Conservation (phyloP, 2,888 invertebrate species). For the Autographa gamma region DNA sequence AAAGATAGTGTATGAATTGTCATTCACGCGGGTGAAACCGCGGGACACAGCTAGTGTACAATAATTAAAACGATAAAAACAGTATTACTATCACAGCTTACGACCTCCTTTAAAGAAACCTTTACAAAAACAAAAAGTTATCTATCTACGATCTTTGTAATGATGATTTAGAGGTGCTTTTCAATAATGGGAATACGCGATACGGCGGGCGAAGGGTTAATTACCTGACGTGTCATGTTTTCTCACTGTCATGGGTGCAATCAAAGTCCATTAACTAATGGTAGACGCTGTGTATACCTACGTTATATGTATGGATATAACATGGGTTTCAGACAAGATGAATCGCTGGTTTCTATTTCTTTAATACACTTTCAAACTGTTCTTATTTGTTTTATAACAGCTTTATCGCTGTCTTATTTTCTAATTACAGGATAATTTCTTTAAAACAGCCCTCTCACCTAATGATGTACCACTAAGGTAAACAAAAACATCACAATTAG, state of each 20-base stretch:
- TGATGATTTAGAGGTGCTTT: constrained; percentile 47
- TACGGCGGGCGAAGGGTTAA: constrained; percentile 39
- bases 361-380: neutral
- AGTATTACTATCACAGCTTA: no score
- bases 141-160: constrained; percentile 49
- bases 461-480: no score
- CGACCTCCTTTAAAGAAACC: neutral
- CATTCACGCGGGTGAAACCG: no score
- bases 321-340: constrained; percentile 17
- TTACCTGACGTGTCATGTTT: constrained; percentile 45
- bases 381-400: neutral
- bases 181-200: constrained; percentile 49
- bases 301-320: constrained; percentile 15
- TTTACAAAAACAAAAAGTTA: constrained; percentile 27
- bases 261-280: constrained; percentile 73
- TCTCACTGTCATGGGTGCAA: constrained; percentile 62
- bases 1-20: no score
- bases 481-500: no score
- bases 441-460: no score
- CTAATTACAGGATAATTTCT: no score
- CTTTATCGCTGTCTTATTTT: neutral
- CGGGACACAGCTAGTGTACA: no score
- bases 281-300: constrained; percentile 34
- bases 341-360: constrained; percentile 7
- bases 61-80: no score